Conservation (phyloP, 2,797 vertebrate genomes). For the Nannoperca australis region DNA sequence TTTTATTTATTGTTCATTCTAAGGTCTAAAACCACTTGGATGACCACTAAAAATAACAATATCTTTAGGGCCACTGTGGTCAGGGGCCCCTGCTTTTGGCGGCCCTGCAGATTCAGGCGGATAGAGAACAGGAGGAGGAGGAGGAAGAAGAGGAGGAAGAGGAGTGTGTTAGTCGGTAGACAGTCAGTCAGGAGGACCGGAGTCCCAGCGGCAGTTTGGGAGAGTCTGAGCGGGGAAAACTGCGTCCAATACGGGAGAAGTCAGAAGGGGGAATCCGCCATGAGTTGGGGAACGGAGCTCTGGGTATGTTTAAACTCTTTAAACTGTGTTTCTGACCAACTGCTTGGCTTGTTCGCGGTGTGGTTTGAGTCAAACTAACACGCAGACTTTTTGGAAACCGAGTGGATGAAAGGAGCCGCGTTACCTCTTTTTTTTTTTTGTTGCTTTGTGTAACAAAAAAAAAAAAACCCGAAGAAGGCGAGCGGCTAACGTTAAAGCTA, state of each 20-base stretch:
- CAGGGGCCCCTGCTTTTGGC: slow-evolving; percentile 37
- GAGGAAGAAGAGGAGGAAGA: slow-evolving; percentile 30
- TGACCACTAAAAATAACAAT: too few relatives aligned
- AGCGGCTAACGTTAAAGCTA: slow-evolving; percentile 56
- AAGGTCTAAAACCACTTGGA: neutral
- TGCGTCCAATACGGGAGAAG: slow-evolving; percentile 71
- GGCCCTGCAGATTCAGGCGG: slow-evolving; percentile 57
- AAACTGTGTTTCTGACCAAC: neutral
- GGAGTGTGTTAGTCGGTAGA: slow-evolving; percentile 49
- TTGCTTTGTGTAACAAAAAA: slow-evolving; percentile 61
- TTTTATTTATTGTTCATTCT: neutral
- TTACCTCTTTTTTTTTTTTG: slow-evolving; percentile 59
- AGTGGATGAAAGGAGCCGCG: slow-evolving; percentile 71
- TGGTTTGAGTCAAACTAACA: slow-evolving; percentile 21
- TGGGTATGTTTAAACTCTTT: slow-evolving; percentile 84
- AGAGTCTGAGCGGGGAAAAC: slow-evolving; percentile 73
- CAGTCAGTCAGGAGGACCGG: slow-evolving; percentile 62
- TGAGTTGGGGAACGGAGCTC: slow-evolving; percentile 92
- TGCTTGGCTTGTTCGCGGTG: slow-evolving; percentile 1
- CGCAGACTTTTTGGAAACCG: slow-evolving; percentile 24
- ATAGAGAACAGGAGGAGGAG: slow-evolving; percentile 37
- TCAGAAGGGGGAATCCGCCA: slow-evolving; percentile 72
- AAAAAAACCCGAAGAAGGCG: neutral
- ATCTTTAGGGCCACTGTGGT: neutral
- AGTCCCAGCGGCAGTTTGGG: slow-evolving; percentile 66